Evolutionary conservation across 2,797 vertebrate genomes (phyloP), one percentile per base, ranked within the genome.

Genomic region (Coendou prehensilis): DNA sequence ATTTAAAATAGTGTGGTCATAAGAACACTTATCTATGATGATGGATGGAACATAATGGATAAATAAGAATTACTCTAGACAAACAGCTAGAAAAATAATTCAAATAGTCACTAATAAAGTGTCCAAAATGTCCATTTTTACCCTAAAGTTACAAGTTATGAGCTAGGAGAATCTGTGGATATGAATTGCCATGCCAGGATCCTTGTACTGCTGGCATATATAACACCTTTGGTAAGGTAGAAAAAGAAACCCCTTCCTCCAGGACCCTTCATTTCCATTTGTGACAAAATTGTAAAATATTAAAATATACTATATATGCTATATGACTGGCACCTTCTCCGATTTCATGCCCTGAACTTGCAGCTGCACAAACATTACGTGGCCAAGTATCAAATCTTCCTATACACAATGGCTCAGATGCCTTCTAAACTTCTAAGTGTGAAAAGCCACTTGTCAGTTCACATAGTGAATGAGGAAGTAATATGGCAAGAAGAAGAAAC

Each of bases 271-370:
- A 79, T 30, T 76, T 76, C 23, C 20, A 90, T 54, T 85, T 92
- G 26, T 78, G 45, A 82, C 59, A 88, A 85, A 93, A 85, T 63
- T 57, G 61, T 23, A 76, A 94, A 92, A 61, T 79, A 95, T 81
- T 85, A 54, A 87, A 92, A 86, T 45, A 83, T 50, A 41, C 14
- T 63, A 17, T n/a, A 22, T 28, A 81, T 76, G 23, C 61, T 33
- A 20, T 57, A 33, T 18, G 23, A 71, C 2, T 33, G 30, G 20
- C 3, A 37, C 18, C 8, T n/a, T 94, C 18, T 33, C 30, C 18
- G 67, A 52, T 57, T 20, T 54, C 37, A 87, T 17, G 17, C 28
- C 37, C 33, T 61, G 20, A 86, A 52, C 37, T 83, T 59, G 50
- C 54, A 89, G 90, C 2, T 83, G 26, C 22, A 91, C 5, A 79